A percentile compares a stretch with the other conserved stretches of the same genome.
Evolutionary conservation across 2,113 vertebrate species (phyloP).

Genomic region (Cryptotis parvus): DNA sequence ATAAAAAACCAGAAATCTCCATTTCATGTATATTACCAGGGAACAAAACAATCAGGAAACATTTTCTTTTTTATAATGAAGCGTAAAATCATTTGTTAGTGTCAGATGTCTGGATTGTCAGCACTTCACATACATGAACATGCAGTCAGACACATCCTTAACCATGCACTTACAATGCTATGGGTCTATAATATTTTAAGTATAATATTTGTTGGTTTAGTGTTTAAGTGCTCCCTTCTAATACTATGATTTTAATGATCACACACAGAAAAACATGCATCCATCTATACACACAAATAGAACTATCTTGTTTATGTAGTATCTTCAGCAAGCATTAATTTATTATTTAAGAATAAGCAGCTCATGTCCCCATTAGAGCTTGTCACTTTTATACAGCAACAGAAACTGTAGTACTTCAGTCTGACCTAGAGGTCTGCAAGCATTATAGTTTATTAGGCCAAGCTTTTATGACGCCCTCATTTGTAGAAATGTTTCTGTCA

Average conservation of each 20-base stretch:
- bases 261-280: not conserved
- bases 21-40: not conserved
- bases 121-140: not conserved
- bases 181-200: not conserved
- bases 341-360: conserved; percentile 39
- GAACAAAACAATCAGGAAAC: conserved; percentile 50
- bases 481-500: conserved; percentile 68
- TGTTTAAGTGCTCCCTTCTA: not conserved
- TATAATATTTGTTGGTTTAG: conserved; percentile 25
- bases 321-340: conserved; percentile 47
- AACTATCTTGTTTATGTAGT: not conserved
- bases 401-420: conserved; percentile 31
- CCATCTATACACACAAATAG: not conserved
- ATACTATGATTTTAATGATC: conserved; percentile 20
- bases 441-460: conserved; percentile 68
- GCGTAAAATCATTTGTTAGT: conserved; percentile 33
- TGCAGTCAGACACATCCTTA: not conserved
- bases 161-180: not conserved
- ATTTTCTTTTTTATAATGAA: conserved; percentile 31
- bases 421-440: conserved; percentile 51
- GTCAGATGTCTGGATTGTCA: conserved; percentile 53
- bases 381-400: conserved; percentile 51
- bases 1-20: not conserved
- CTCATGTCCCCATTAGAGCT: conserved; percentile 14
- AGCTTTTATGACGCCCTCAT: conserved; percentile 61